Evolutionary conservation across 2,888 invertebrate species (phyloP).

Genomic region (Crocallis elinguaria): DNA sequence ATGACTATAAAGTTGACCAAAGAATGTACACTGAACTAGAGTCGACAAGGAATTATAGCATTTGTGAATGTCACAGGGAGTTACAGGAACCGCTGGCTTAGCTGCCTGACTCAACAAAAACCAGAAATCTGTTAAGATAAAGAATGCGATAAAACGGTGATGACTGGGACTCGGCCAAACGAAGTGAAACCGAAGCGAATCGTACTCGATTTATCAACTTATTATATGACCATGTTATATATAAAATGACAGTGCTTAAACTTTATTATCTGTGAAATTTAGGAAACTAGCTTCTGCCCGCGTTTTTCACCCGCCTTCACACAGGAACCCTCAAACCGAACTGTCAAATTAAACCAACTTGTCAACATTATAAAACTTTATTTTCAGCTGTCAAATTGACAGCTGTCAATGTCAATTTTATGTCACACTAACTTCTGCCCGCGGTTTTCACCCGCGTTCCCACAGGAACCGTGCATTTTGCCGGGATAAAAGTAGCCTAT

Average conservation of each 20-base stretch:
- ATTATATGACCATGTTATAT: slow-evolving; percentile 10
- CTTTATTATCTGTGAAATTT: neutral
- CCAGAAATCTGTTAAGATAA: slow-evolving; percentile 50
- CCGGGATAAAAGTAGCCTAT: too few species aligned
- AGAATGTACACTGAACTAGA: neutral
- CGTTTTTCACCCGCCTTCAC: too few species aligned
- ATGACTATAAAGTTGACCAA: too few species aligned
- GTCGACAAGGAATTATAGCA: neutral
- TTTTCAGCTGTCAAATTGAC: too few species aligned
- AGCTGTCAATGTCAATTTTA: too few species aligned
- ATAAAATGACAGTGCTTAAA: neutral
- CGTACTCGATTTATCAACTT: slow-evolving; percentile 58
- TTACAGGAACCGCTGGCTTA: neutral
- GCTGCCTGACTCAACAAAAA: slow-evolving; percentile 36
- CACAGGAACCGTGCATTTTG: too few species aligned
- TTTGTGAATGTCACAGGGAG: neutral
- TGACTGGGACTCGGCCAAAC: slow-evolving; percentile 40
- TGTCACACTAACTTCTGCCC: too few species aligned
- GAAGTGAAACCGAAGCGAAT: slow-evolving; percentile 50
- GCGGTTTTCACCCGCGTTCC: too few species aligned
- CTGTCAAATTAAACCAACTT: too few species aligned
- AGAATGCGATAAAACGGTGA: slow-evolving; percentile 47
- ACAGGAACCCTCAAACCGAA: too few species aligned
- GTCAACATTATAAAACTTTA: too few species aligned
- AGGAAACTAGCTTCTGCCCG: neutral